Percentiles rank a stretch among this genome's conserved stretches.
Conservation (phyloP, 35 echinoderm and acorn worm species). For the Ptychodera flava region DNA sequence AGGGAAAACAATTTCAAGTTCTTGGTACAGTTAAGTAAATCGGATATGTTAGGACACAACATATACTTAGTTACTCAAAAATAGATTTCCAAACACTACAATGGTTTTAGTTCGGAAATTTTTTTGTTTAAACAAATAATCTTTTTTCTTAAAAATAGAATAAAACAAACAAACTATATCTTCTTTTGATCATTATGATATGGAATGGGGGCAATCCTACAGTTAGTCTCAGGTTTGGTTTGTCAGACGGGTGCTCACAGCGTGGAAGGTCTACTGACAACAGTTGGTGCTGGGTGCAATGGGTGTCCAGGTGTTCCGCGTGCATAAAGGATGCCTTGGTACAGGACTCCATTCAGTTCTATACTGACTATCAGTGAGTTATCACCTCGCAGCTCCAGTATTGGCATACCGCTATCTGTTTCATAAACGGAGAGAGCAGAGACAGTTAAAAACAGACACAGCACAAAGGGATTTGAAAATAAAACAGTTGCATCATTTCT, state of each 20-base stretch:
- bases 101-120: too few species aligned
- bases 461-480: neutral
- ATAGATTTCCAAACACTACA: too few species aligned
- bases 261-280: neutral
- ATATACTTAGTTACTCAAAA: too few species aligned
- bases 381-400: slow-evolving; percentile 80
- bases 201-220: neutral
- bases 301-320: slow-evolving; percentile 46
- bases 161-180: neutral
- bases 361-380: slow-evolving; percentile 90
- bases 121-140: too few species aligned
- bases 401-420: slow-evolving; percentile 68
- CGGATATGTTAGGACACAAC: too few species aligned
- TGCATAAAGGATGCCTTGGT: slow-evolving; percentile 88
- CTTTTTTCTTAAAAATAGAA: neutral
- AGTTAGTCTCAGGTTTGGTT: too few species aligned
- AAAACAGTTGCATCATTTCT: too few species aligned
- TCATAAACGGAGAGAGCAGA: slow-evolving; percentile 19
- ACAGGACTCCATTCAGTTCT: slow-evolving; percentile 88
- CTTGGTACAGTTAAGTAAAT: too few species aligned
- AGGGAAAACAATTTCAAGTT: too few species aligned
- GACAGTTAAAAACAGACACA: neutral
- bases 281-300: neutral
- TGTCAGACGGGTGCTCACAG: neutral
- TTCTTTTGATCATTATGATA: neutral